Base-by-base conservation (phyloP, 2,797 vertebrate genomes). In the Coccyzus lansbergi region DNA sequence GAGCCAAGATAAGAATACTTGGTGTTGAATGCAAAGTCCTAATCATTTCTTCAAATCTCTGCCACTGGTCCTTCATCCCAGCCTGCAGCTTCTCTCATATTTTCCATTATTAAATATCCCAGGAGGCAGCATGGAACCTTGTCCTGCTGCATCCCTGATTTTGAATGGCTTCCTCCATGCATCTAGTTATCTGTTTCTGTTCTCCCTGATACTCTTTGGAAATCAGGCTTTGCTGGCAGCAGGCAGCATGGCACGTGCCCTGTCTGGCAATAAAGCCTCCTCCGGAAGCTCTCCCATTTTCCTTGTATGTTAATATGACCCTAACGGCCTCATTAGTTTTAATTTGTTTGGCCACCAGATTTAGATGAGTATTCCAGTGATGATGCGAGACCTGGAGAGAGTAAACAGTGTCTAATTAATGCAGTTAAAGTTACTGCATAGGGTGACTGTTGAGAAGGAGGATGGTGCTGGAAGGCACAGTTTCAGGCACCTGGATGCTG, bases 331-430 rank as follows among this genome's bases (percentile, higher is more conserved):
- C 96, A 96, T 97, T 96, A 96, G 86, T 59, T 93, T 93, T 96
- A 97, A 97, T 96, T 97, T 96, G 95, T 96, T 94, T 96, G 90
- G 96, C 93, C 88, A 94, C 83, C 63, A 51, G 90, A 86, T 92
- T 95, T 85, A 93, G 92, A 93, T 82, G 94, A 95, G 94, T 56
- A 83, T 64, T 95, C 88, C 69, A 80, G 88, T 9, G 74, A 82
- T 83, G 83, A 68, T 0, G 2, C 0, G 10, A 92, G 90, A 92
- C 92, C 89, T 88, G 84, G 72, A 74, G 77, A 94, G 84, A 77
- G 83, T 92, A 96, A 95, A 93, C 88, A 94, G 88, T 58, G 69
- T 63, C 84, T 95, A 95, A 97, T 96, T 96, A 94, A 81, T 74
- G 77, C 75, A 28, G 90, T 63, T 89, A 51, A 56, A 88, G 79